Conservation (phyloP, 2,113 vertebrate genomes). For the Myrmophylax atrothorax region DNA sequence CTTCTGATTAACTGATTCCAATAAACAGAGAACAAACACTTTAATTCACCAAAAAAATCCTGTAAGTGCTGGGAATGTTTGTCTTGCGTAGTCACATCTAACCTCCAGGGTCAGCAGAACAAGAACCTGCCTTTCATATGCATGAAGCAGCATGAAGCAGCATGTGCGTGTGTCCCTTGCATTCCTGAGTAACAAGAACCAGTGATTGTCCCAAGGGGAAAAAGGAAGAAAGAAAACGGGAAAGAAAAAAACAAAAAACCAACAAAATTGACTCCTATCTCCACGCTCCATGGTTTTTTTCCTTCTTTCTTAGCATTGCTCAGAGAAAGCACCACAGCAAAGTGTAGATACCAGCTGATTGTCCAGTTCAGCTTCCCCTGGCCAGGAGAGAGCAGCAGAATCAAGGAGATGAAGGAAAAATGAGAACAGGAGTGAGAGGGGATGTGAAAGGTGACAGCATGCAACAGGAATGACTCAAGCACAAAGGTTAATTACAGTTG, state of each 20-base stretch:
- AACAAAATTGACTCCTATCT: not conserved
- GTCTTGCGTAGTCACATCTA: slow-evolving; percentile 17
- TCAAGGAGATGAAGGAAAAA: not conserved
- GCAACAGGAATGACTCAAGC: not conserved
- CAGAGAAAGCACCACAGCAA: not conserved
- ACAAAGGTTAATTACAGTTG: not conserved
- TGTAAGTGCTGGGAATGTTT: not conserved
- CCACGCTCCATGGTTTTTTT: not conserved
- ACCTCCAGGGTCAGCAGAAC: slow-evolving; percentile 23
- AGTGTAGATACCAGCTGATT: not conserved
- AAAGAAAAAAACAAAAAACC: not conserved
- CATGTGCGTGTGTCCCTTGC: slow-evolving; percentile 27
- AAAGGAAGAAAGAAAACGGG: not conserved
- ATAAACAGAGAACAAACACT: not conserved
- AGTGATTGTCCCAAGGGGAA: slow-evolving; percentile 25
- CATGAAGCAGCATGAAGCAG: slow-evolving; percentile 20
- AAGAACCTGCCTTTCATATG: slow-evolving; percentile 46
- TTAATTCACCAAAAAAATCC: not conserved
- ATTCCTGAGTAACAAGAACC: slow-evolving; percentile 72
- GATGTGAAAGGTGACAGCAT: not conserved
- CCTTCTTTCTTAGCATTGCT: not conserved
- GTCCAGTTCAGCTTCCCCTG: not conserved
- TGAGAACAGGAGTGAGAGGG: not conserved
- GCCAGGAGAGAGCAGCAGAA: not conserved
- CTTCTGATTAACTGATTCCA: not conserved